Evolutionary conservation across 2,113 vertebrate genomes (phyloP).

Genomic region (Gobius niger): DNA sequence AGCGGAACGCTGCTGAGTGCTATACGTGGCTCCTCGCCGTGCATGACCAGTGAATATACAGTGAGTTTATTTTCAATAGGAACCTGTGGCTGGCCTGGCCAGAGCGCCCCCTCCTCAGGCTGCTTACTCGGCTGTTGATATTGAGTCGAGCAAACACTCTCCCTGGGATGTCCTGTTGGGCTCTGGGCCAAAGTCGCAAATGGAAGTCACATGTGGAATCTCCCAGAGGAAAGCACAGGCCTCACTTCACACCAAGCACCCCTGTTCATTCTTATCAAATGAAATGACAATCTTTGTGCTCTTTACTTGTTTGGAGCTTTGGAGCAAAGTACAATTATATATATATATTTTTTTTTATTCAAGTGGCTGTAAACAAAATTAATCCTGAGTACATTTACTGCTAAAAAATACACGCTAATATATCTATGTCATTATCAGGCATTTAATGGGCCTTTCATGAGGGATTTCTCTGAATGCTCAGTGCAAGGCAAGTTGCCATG

Average conservation of each 20-base stretch:
- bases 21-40: constrained; percentile 54
- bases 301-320: constrained; percentile 14
- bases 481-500: constrained; percentile 78
- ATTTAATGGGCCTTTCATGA: constrained; percentile 82
- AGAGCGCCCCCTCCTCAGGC: constrained; percentile 36
- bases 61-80: constrained; percentile 75
- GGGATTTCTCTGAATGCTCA: constrained; percentile 68
- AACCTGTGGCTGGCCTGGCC: constrained; percentile 46
- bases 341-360: constrained; percentile 21
- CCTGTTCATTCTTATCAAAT: constrained; percentile 5
- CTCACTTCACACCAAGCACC: constrained; percentile 50
- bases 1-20: constrained; percentile 58
- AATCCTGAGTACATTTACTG: constrained; percentile 22
- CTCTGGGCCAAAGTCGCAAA: constrained; percentile 70
- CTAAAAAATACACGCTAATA: constrained; percentile 74
- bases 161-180: constrained; percentile 80
- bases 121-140: constrained; percentile 74
- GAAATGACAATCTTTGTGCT: background rate
- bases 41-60: constrained; percentile 47
- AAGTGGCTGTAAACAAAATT: constrained; percentile 34
- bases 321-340: background rate
- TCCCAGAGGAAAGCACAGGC: constrained; percentile 54
- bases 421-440: constrained; percentile 79
- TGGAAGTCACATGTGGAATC: constrained; percentile 76
- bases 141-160: constrained; percentile 77